Evolutionary conservation across 2,113 vertebrate species (phyloP).

Genomic region (Microcebus tavaratra): DNA sequence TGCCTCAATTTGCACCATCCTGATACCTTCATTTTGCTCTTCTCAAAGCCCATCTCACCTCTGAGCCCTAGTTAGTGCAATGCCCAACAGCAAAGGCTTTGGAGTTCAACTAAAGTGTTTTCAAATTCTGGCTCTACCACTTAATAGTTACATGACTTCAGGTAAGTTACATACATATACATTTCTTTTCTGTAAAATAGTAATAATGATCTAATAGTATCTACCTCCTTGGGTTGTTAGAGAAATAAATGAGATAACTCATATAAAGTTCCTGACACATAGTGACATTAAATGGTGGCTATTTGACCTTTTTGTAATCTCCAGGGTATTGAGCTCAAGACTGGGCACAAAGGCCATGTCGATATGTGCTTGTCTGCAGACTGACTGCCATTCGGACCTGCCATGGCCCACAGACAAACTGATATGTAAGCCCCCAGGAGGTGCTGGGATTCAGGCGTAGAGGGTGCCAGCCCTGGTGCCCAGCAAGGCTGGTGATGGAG

Average conservation of each 20-base stretch:
- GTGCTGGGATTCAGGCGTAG: neutral
- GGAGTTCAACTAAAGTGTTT: neutral
- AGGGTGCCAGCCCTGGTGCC: neutral
- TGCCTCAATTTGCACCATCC: neutral
- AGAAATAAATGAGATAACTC: constrained; percentile 9
- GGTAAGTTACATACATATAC: neutral
- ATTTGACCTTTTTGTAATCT: constrained; percentile 31
- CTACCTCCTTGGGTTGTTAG: neutral
- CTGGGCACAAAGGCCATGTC: neutral
- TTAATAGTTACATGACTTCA: constrained; percentile 20
- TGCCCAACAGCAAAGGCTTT: constrained; percentile 14
- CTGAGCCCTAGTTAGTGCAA: neutral
- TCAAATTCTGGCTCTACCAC: neutral
- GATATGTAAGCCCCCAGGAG: neutral
- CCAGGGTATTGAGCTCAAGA: neutral
- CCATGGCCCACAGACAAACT: neutral
- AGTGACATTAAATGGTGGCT: neutral
- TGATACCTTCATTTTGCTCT: neutral
- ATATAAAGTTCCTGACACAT: neutral
- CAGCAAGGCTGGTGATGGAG: neutral
- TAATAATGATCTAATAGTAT: constrained; percentile 40
- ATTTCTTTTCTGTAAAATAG: constrained; percentile 37
- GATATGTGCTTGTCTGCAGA: neutral
- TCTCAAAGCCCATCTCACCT: constrained; percentile 28
- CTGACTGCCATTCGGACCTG: neutral